These are phyloP conservation scores for Sisor rabdophorus DNA, from an alignment of 2,113 vertebrate species.

Conservation along the genomic window DNA sequence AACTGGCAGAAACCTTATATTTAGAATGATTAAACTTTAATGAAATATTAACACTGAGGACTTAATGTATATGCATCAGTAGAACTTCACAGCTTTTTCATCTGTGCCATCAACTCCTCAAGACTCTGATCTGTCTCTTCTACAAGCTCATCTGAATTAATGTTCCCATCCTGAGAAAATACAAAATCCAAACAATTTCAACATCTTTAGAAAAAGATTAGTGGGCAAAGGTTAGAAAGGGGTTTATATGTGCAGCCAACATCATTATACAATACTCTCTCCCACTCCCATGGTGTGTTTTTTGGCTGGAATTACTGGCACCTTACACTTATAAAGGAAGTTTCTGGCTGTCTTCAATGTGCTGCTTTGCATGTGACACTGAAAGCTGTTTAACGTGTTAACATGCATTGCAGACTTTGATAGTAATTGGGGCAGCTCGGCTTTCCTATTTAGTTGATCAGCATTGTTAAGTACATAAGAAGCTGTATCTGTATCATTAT, in stretches of 20 bases:
- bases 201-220: not conserved
- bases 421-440: too few relatives aligned
- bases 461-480: too few relatives aligned
- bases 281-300: too few relatives aligned
- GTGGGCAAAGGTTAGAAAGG: not conserved
- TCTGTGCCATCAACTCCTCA: slow-evolving; percentile 92
- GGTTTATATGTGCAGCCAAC: not conserved
- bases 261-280: not conserved
- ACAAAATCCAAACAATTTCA: not conserved
- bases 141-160: slow-evolving; percentile 53
- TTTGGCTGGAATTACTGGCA: too few relatives aligned
- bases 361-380: too few relatives aligned
- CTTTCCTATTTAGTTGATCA: too few relatives aligned
- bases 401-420: too few relatives aligned
- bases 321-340: too few relatives aligned
- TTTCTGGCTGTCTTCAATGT: too few relatives aligned
- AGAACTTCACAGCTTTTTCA: slow-evolving; percentile 77
- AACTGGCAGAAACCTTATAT: not conserved
- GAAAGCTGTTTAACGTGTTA: too few relatives aligned
- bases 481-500: too few relatives aligned
- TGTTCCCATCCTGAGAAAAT: slow-evolving; percentile 46
- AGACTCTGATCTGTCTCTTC: slow-evolving; percentile 85
- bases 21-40: not conserved
- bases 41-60: not conserved
- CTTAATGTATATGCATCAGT: not conserved